phyloP scores from a whole-genome alignment of 2,113 vertebrate species.

The Lontra canadensis region DNA sequence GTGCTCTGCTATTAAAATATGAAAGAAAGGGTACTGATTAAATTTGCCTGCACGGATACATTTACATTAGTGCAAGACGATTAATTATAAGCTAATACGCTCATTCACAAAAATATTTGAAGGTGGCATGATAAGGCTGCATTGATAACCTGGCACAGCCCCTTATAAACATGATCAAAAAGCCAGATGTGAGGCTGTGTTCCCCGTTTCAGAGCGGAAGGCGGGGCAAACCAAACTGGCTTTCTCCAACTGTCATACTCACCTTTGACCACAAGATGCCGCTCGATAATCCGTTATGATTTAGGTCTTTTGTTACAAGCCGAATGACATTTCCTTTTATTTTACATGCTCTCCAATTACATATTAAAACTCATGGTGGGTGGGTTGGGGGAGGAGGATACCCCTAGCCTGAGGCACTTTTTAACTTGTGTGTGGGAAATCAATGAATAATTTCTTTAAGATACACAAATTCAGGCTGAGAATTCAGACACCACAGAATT shows the following conservation, averaged over 20 bases:
- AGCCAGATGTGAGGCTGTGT: conserved; percentile 63
- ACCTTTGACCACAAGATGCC: conserved; percentile 86
- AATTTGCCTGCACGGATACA: conserved; percentile 77
- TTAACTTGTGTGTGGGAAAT: conserved; percentile 60
- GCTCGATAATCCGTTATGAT: conserved; percentile 83
- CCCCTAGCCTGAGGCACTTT: conserved; percentile 50
- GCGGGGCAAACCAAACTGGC: not conserved
- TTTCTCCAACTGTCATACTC: conserved; percentile 50
- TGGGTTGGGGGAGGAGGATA: conserved; percentile 30
- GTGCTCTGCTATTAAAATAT: conserved; percentile 81
- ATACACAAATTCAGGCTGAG: conserved; percentile 44
- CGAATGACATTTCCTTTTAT: conserved; percentile 69
- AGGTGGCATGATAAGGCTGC: conserved; percentile 67
- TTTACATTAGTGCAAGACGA: conserved; percentile 78
- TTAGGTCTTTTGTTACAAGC: conserved; percentile 67
- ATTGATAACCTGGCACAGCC: conserved; percentile 66
- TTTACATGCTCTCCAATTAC: conserved; percentile 64
- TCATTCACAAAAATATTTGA: conserved; percentile 74
- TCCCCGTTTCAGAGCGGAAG: conserved; percentile 54
- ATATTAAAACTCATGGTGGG: conserved; percentile 62
- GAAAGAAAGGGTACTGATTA: conserved; percentile 82
- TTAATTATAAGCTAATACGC: conserved; percentile 80
- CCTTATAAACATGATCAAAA: conserved; percentile 72
- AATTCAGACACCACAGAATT: conserved; percentile 18
- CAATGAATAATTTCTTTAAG: conserved; percentile 62